phyloP scores from a whole-genome alignment of 2,888 invertebrate genomes.

The Eudemis profundana region DNA sequence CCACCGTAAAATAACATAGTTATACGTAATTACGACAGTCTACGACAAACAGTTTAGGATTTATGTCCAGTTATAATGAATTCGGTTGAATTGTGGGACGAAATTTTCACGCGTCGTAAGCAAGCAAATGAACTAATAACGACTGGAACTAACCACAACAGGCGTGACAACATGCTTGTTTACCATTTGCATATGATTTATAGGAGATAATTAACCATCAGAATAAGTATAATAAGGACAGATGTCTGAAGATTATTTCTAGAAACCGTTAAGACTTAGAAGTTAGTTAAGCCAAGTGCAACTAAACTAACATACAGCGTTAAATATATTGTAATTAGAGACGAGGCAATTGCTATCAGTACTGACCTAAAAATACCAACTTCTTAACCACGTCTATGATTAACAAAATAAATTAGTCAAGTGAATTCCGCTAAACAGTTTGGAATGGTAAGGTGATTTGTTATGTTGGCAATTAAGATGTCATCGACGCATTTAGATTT shows the following conservation, averaged over 20 bases:
- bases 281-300: too few species aligned
- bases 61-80: conserved; percentile 68
- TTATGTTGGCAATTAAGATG: conserved; percentile 79
- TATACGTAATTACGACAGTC: conserved; percentile 74
- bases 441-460: conserved; percentile 69
- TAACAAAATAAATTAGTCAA: conserved; percentile 47
- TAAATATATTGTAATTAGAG: background rate
- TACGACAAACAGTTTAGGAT: conserved; percentile 72
- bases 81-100: conserved; percentile 55
- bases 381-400: conserved; percentile 41
- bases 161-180: conserved; percentile 49
- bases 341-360: conserved; percentile 10
- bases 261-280: too few species aligned
- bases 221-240: conserved; percentile 57
- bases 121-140: conserved; percentile 36
- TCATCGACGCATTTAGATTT: conserved; percentile 78
- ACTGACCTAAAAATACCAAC: conserved; percentile 27
- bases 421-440: conserved; percentile 61
- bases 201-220: conserved; percentile 62
- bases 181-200: conserved; percentile 62
- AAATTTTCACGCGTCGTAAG: conserved; percentile 46
- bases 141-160: conserved; percentile 3
- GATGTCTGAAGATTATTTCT: too few species aligned
- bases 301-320: conserved; percentile 6
- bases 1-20: conserved; percentile 73